Evolutionary conservation across 2,797 vertebrate species (phyloP).

Genomic region (Rallus crepitans): DNA sequence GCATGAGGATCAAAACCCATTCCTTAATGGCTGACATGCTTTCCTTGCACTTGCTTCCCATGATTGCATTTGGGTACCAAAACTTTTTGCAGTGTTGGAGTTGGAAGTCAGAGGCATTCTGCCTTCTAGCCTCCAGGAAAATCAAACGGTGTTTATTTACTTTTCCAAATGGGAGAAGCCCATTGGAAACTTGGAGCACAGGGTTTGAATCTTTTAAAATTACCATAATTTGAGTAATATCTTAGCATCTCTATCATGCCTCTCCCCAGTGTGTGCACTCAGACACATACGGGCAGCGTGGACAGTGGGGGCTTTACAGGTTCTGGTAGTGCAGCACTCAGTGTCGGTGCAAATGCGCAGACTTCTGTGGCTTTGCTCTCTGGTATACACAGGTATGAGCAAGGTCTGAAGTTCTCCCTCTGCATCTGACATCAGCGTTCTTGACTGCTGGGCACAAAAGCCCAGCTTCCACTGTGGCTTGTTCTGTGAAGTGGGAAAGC

Average conservation of each 20-base stretch:
- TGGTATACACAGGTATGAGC: neutral
- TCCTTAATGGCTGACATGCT: neutral
- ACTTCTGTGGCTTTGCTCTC: neutral
- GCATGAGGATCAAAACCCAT: rapidly evolving
- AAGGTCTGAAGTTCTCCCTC: neutral
- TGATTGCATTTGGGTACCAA: neutral
- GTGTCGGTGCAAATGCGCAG: neutral
- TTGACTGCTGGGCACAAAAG: neutral
- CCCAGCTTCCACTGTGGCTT: neutral
- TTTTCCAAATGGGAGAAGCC: neutral
- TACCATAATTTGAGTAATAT: neutral
- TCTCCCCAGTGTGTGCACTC: rapidly evolving
- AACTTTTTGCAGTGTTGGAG: neutral
- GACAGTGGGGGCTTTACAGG: neutral
- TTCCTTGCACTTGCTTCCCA: neutral
- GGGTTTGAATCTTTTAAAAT: neutral
- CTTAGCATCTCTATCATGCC: neutral
- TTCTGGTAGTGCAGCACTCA: neutral
- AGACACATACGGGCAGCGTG: rapidly evolving
- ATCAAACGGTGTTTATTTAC: neutral
- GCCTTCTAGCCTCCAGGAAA: neutral
- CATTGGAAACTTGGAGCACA: neutral
- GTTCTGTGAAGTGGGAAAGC: neutral
- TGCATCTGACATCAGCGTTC: rapidly evolving
- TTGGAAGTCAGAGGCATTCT: neutral